Evolutionary conservation across 2,797 vertebrate genomes (phyloP).

Genomic region (Toxotes lorentzi): DNA sequence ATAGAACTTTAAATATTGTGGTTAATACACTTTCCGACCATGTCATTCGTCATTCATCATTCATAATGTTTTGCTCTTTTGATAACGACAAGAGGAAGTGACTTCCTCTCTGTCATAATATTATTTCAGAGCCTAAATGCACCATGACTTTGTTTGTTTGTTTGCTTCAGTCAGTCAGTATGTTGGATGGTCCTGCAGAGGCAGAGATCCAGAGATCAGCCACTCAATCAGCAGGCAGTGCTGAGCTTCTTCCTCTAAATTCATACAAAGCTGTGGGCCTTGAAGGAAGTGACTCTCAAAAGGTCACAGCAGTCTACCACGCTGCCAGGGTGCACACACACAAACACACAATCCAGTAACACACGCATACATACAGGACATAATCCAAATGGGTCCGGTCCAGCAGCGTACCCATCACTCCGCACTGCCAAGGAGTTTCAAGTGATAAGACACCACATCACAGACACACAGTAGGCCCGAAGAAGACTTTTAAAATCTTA

Average conservation of each 20-base stretch:
- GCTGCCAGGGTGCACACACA: constrained; percentile 12
- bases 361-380: neutral
- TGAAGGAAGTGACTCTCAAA: constrained; percentile 65
- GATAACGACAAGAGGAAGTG: neutral
- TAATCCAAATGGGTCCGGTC: constrained; percentile 11
- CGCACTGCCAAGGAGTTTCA: neutral
- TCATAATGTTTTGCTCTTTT: neutral
- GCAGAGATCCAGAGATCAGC: constrained; percentile 55
- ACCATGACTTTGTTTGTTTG: neutral
- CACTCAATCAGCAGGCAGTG: constrained; percentile 50
- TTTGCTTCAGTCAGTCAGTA: constrained; percentile 3
- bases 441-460: constrained; percentile 12
- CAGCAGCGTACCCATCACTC: constrained; percentile 18
- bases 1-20: neutral
- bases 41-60: neutral
- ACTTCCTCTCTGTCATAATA: neutral
- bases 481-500: constrained; percentile 4
- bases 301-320: constrained; percentile 44
- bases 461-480: constrained; percentile 3
- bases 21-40: neutral
- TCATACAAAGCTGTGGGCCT: constrained; percentile 23
- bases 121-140: constrained; percentile 4
- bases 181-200: constrained; percentile 17
- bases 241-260: constrained; percentile 58
- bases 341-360: constrained; percentile 4